A percentile compares a stretch with the other conserved stretches of the same genome.
Evolutionary conservation across 2,888 invertebrate genomes (phyloP).

Genomic region (Drosophila cracens): DNA sequence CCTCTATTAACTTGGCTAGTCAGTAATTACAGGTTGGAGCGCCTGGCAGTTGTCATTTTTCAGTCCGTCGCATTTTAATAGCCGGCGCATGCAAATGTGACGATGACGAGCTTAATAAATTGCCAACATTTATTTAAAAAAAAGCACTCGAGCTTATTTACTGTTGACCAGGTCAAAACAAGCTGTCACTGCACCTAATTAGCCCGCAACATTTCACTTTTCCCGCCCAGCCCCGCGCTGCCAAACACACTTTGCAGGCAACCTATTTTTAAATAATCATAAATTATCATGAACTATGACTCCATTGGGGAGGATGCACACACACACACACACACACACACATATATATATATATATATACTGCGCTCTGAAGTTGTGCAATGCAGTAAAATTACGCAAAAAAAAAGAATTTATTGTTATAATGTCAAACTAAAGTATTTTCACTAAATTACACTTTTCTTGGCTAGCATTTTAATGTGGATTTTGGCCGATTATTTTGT

Average conservation of each 20-base stretch:
- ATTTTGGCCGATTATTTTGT: neutral
- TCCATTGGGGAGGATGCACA: conserved; percentile 44
- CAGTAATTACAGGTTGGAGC: conserved; percentile 64
- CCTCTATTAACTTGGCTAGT: conserved; percentile 1
- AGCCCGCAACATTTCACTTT: conserved; percentile 27
- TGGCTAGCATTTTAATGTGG: neutral
- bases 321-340: conserved; percentile 26
- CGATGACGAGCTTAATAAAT: conserved; percentile 68
- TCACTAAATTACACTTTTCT: neutral
- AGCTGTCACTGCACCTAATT: conserved; percentile 70
- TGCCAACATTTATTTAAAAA: conserved; percentile 64
- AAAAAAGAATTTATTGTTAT: conserved; percentile 32
- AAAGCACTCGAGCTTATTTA: conserved; percentile 35
- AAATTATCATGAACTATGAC: conserved; percentile 75
- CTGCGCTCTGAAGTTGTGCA: conserved; percentile 36
- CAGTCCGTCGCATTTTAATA: conserved; percentile 60
- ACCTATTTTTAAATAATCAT: conserved; percentile 72
- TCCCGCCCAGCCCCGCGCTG: neutral
- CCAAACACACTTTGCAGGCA: conserved; percentile 32
- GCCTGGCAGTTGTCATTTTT: conserved; percentile 75
- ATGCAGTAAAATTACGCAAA: conserved; percentile 48
- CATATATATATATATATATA: conserved; percentile 4
- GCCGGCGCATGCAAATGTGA: conserved; percentile 70
- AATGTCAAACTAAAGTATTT: neutral
- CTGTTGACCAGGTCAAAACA: conserved; percentile 47